Evolutionary conservation across 2,888 invertebrate species (phyloP), one percentile per base, ranked within the genome.

Genomic region (Eudasyphora cyanicolor): DNA sequence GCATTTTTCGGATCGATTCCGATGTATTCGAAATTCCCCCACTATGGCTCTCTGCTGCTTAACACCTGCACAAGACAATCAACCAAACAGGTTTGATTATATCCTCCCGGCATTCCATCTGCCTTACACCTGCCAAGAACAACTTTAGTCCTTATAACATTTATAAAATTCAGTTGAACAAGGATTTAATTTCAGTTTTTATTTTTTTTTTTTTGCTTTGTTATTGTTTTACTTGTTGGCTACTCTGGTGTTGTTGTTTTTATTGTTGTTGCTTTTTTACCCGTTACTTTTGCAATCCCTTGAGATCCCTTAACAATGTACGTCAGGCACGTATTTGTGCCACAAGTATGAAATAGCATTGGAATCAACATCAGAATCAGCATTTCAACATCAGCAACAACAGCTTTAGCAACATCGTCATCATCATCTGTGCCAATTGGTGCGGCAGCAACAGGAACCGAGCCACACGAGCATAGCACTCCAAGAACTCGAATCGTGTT

Each of bases 261-360:
- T 69, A 8, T 69, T 76, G 62, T 74, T 27, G 29, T n/a, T 14
- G 27, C 27, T 27, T 24, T 62, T 32, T n/a, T n/a, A n/a, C n/a
- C n/a, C n/a, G n/a, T n/a, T n/a, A n/a, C n/a, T 24, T 71, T 71
- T 64, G 38, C 69, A 79, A 67, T 73, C 80, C 77, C 71, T 71
- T 71, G 80, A 75, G 75, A 78, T 80, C 71, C 71, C 35, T 64
- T 77, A 71, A 75, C 64, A 73, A 24, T 76, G 78, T 80, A 70
- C 75, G 51, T 57, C 64, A 57, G 77, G 77, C 80, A 84, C 83
- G 80, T 84, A 80, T 74, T 78, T 76, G 75, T 71, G 78, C 75
- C 78, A 79, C 38, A 71, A 38, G 67, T 73, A 62, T 42, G 45
- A 60, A 69, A 38, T 29, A 70, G 69, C 62, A 82, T 38, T 38